Conservation (phyloP, 2,797 vertebrate species). For the Alca torda region DNA sequence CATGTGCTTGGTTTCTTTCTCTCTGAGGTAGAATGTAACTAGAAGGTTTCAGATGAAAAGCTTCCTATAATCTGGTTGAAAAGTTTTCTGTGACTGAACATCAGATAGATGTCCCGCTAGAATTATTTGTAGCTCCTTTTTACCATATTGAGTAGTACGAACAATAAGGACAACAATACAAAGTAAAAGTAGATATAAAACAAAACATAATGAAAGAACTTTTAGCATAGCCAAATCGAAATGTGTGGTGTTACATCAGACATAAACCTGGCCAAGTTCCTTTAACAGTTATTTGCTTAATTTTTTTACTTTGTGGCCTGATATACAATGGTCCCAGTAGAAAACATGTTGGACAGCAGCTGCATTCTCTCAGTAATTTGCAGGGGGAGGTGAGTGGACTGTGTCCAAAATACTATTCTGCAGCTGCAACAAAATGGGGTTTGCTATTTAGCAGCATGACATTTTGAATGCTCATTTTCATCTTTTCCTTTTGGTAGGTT, state of each 20-base stretch:
- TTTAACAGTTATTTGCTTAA: background rate
- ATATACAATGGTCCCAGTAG: background rate
- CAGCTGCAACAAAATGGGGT: conserved; percentile 25
- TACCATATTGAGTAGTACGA: background rate
- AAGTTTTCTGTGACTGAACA: background rate
- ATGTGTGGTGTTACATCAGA: background rate
- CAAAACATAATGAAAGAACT: background rate
- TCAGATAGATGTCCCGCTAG: background rate
- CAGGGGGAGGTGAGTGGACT: conserved; percentile 6
- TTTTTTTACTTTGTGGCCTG: background rate
- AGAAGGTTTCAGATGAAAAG: background rate
- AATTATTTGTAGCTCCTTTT: background rate
- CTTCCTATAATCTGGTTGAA: background rate
- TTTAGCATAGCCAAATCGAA: background rate
- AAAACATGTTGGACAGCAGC: conserved; percentile 45
- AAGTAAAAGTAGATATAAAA: background rate
- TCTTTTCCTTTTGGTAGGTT: background rate
- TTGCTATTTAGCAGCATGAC: background rate
- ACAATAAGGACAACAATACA: background rate
- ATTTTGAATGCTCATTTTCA: background rate
- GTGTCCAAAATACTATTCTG: conserved; percentile 19
- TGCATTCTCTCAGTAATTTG: conserved; percentile 11
- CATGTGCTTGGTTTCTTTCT: background rate
- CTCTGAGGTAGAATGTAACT: background rate
- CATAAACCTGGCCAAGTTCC: background rate